phyloP scores from a whole-genome alignment of 2,113 vertebrate genomes.

The Austrofundulus limnaeus region DNA sequence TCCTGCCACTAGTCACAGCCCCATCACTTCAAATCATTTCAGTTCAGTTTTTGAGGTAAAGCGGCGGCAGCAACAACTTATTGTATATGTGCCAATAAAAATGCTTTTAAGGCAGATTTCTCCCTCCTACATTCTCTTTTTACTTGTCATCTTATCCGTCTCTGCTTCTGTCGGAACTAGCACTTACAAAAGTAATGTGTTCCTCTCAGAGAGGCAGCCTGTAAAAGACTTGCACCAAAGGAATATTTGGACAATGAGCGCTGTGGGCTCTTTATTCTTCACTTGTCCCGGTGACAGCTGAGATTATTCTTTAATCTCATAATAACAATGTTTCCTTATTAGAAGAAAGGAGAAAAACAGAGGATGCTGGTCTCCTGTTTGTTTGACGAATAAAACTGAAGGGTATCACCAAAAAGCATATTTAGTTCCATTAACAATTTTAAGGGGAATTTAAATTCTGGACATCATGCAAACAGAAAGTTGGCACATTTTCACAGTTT shows the following conservation, averaged over 20 bases:
- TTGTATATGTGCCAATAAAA: slow-evolving; percentile 17
- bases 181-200: slow-evolving; percentile 25
- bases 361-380: background rate
- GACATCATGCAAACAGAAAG: too few relatives aligned
- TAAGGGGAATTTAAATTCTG: too few relatives aligned
- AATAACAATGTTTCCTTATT: background rate
- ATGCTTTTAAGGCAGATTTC: slow-evolving; percentile 17
- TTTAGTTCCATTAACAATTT: too few relatives aligned
- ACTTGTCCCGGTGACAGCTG: slow-evolving; percentile 12
- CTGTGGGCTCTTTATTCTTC: slow-evolving; percentile 19
- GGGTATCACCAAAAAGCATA: too few relatives aligned
- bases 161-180: slow-evolving; percentile 9
- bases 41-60: background rate
- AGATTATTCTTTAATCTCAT: background rate
- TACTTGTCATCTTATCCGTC: slow-evolving; percentile 6
- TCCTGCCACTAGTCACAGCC: background rate
- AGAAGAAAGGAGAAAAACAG: background rate
- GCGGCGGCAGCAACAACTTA: background rate
- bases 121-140: background rate
- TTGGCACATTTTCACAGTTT: too few relatives aligned
- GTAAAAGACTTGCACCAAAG: background rate
- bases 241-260: slow-evolving; percentile 14
- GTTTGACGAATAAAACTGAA: background rate
- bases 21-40: slow-evolving; percentile 1
- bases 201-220: slow-evolving; percentile 16